Evolutionary conservation across 2,797 vertebrate genomes (phyloP).

Genomic region (Vespertilio murinus): DNA sequence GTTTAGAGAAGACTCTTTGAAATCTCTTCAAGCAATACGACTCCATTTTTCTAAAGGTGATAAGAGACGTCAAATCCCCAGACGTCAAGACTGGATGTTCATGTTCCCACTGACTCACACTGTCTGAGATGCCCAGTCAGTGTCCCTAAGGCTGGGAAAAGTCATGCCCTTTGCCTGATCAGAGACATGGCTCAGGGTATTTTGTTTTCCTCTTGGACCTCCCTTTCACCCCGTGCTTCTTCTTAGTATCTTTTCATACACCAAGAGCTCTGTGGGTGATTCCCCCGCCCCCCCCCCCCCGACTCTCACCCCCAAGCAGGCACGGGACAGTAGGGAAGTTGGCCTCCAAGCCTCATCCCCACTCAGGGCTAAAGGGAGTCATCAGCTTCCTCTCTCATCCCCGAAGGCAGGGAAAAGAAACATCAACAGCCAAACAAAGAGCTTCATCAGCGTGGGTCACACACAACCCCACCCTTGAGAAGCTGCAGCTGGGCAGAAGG

Average conservation of each 20-base stretch:
- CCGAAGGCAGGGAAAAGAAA: background rate
- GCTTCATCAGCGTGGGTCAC: background rate
- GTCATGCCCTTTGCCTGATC: background rate
- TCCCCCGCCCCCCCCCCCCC: background rate
- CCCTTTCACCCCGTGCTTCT: background rate
- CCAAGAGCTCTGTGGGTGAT: background rate
- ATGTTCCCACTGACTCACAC: background rate
- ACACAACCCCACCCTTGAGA: background rate
- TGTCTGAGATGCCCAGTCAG: background rate
- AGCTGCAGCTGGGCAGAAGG: background rate
- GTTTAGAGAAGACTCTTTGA: background rate
- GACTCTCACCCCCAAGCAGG: background rate
- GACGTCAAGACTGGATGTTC: background rate
- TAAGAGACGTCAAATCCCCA: background rate
- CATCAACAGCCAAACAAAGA: background rate
- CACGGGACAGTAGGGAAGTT: background rate
- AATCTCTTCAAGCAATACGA: background rate
- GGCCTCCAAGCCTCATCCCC: background rate
- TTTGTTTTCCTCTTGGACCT: background rate
- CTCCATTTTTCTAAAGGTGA: background rate
- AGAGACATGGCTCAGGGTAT: background rate
- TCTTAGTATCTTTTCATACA: background rate
- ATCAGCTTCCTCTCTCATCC: background rate
- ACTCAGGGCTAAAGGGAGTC: constrained; percentile 6
- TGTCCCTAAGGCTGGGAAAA: background rate